These are phyloP conservation scores for Potorous gilbertii DNA, from an alignment of 2,797 vertebrate species.

Conservation along the genomic window DNA sequence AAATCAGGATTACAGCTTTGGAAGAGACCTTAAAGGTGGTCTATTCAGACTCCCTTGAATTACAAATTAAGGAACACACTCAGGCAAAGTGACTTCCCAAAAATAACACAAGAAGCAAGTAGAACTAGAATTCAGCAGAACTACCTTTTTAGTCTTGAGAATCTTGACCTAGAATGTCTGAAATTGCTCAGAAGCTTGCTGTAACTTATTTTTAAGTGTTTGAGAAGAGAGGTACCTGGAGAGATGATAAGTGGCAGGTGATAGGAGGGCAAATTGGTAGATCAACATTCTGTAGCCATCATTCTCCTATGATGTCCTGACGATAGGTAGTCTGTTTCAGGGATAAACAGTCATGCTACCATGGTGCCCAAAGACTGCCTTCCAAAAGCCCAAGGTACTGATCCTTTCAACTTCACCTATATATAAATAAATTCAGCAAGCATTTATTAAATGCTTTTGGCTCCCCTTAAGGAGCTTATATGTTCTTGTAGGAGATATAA, in stretches of 20 bases:
- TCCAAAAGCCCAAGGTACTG: not conserved
- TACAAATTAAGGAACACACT: not conserved
- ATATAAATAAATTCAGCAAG: not conserved
- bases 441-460: not conserved
- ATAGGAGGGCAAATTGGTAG: not conserved
- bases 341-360: not conserved
- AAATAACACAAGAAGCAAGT: not conserved
- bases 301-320: not conserved
- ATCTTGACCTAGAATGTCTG: not conserved
- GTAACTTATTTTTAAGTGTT: not conserved
- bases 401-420: not conserved
- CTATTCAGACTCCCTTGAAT: not conserved
- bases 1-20: not conserved
- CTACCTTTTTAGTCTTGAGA: not conserved
- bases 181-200: not conserved
- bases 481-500: not conserved
- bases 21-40: not conserved
- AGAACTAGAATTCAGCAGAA: not conserved
- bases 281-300: not conserved
- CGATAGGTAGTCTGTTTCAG: not conserved
- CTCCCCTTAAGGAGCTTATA: not conserved
- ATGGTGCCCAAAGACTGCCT: not conserved
- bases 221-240: not conserved
- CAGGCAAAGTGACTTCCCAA: not conserved
- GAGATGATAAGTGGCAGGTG: not conserved